Evolutionary conservation across 2,797 vertebrate species (phyloP), one percentile per base, ranked within the genome.

Genomic region (Halcyon chelicuti): DNA sequence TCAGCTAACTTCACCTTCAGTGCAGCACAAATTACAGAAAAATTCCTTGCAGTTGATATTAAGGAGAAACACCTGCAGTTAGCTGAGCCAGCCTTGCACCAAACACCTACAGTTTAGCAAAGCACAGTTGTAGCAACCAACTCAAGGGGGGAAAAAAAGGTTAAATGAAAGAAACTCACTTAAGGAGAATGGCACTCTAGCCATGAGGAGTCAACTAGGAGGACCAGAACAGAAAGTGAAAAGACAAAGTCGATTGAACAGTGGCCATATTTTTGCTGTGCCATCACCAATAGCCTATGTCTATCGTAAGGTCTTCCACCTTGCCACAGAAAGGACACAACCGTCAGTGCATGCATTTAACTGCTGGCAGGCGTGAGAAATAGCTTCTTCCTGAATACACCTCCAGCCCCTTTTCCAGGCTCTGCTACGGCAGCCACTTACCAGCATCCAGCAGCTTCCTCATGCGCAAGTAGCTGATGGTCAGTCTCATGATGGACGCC

Each of bases 401-500:
- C 80, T 88, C 55, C 73, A 95, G 73, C 44, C 33, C 37, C 40
- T 77, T 66, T 28, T n/a, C 65, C 49, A 62, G 55, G 4, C 1
- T 16, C 54, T 47, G 60, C 9, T 39, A 5, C 1, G 0, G 4
- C 22, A n/a, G 3, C 42, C 14, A 96, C 98, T 98, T 68, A 99
- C 99, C 99, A 68, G 98, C 97, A 97, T 97, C 98, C 22, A 99
- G 98, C 76, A 99, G 98, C 91, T 99, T 99, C 63, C 99, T 99
- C 98, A 99, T 98, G 81, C 99, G 99, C 97, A 99, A 97, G 98
- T 99, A 99, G 97, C 99, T 99, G 98, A 99, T 99, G 93, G 99
- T 98, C 66, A 99, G 98, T 76, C 99, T 99, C 99, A 99, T 99
- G 93, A 99, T 99, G 70, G 99, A 99, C 19, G 99, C 99, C 97